Evolutionary conservation across 53 echinoderm and acorn worm species (phyloP).

Genomic region (Temnopleurus reevesii): DNA sequence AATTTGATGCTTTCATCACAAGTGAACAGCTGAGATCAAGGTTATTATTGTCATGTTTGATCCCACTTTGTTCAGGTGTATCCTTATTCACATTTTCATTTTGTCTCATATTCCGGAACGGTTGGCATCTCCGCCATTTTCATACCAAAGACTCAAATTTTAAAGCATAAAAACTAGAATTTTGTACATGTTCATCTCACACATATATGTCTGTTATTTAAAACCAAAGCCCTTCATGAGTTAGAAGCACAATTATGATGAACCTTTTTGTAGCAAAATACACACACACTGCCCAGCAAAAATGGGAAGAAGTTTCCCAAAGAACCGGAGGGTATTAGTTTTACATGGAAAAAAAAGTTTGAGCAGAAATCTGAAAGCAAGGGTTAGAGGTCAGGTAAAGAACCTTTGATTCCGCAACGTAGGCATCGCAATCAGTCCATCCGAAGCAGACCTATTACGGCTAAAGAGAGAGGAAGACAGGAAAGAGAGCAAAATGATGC

Average conservation of each 20-base stretch:
- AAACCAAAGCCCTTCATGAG: not conserved
- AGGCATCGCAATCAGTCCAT: constrained; percentile 39
- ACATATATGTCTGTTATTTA: not conserved
- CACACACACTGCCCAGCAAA: not conserved
- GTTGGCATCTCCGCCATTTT: too few species aligned
- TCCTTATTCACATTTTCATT: too few species aligned
- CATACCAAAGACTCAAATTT: too few species aligned
- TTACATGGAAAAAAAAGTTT: not conserved
- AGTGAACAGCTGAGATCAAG: too few species aligned
- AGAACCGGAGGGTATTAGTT: not conserved
- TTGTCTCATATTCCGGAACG: too few species aligned
- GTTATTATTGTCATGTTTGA: too few species aligned
- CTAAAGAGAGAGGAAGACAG: not conserved
- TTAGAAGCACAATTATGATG: not conserved
- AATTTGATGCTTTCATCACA: too few species aligned
- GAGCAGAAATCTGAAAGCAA: not conserved
- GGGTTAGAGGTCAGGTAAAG: constrained; percentile 17
- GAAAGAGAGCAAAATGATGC: not conserved
- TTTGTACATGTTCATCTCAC: too few species aligned
- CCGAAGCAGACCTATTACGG: constrained; percentile 45
- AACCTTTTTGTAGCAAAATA: not conserved
- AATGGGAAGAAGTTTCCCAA: not conserved
- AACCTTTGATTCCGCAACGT: constrained; percentile 52
- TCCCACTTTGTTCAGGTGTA: too few species aligned
- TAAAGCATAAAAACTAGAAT: too few species aligned